Conservation (phyloP, 1,140 invertebrate genomes). For the Drosophila setifemur region DNA sequence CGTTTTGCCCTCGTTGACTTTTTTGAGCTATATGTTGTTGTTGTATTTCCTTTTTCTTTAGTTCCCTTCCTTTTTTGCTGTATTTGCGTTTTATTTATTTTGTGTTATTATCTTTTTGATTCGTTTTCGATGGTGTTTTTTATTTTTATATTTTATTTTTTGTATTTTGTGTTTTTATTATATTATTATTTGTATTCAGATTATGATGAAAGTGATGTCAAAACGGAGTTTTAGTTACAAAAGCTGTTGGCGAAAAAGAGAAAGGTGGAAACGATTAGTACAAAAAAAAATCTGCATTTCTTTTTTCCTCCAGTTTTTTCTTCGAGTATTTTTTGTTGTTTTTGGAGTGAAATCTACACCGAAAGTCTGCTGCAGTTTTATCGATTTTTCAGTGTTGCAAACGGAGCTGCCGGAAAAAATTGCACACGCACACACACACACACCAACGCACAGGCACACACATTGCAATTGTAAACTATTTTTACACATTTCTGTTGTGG, state of each 20-base stretch:
- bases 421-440: constrained; percentile 33
- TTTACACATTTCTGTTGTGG: constrained; percentile 71
- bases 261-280: constrained; percentile 33
- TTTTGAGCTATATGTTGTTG: constrained; percentile 68
- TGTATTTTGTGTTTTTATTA: constrained; percentile 61
- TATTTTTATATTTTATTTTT: constrained; percentile 53
- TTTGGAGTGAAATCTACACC: constrained; percentile 67
- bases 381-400: constrained; percentile 79
- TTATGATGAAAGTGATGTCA: constrained; percentile 83
- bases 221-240: constrained; percentile 89
- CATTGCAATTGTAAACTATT: constrained; percentile 67
- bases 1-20: constrained; percentile 58
- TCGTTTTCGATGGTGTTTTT: constrained; percentile 82
- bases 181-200: constrained; percentile 81
- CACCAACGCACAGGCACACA: constrained; percentile 23
- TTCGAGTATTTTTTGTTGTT: constrained; percentile 2
- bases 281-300: neutral
- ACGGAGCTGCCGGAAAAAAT: constrained; percentile 66
- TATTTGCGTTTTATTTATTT: constrained; percentile 57
- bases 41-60: constrained; percentile 41
- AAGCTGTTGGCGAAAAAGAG: constrained; percentile 84
- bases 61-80: constrained; percentile 47
- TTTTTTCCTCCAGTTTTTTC: neutral
- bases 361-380: constrained; percentile 66
- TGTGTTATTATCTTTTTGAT: constrained; percentile 74